phyloP scores from a whole-genome alignment of 2,113 vertebrate species.

The Amphiprion percula region DNA sequence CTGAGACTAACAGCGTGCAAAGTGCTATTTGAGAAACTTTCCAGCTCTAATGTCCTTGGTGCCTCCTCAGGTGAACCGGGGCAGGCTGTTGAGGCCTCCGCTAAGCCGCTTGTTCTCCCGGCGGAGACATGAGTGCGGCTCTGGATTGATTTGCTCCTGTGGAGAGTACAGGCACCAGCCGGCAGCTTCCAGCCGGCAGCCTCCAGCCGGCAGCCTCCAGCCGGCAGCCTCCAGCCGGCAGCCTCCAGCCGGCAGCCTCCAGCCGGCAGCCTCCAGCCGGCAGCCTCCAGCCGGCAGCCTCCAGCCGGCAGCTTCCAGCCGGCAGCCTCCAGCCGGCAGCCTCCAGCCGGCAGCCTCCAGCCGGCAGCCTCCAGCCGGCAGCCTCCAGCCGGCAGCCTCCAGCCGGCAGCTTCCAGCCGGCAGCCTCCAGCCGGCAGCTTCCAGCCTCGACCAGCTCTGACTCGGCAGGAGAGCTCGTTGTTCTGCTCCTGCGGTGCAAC shows the following conservation, averaged over 20 bases:
- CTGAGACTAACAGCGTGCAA: no score
- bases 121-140: conserved; percentile 19
- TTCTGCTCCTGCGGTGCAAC: conserved; percentile 1
- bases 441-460: conserved; percentile 9
- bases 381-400: no score
- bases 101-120: conserved; percentile 1
- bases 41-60: neutral
- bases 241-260: no score
- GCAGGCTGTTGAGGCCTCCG: conserved; percentile 9
- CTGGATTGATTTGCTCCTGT: conserved; percentile 47
- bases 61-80: neutral
- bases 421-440: conserved; percentile 44
- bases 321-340: no score
- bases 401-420: conserved; percentile 5
- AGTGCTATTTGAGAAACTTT: neutral
- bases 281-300: no score
- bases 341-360: no score
- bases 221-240: no score
- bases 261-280: no score
- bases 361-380: no score
- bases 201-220: no score
- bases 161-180: conserved; percentile 30
- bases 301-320: no score
- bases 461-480: conserved; percentile 46
- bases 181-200: no score